Percentiles rank a stretch among this genome's conserved stretches.
These are phyloP conservation scores for Gambusia yucatana DNA, from an alignment of 2,797 vertebrate species.

Conservation along the genomic window DNA sequence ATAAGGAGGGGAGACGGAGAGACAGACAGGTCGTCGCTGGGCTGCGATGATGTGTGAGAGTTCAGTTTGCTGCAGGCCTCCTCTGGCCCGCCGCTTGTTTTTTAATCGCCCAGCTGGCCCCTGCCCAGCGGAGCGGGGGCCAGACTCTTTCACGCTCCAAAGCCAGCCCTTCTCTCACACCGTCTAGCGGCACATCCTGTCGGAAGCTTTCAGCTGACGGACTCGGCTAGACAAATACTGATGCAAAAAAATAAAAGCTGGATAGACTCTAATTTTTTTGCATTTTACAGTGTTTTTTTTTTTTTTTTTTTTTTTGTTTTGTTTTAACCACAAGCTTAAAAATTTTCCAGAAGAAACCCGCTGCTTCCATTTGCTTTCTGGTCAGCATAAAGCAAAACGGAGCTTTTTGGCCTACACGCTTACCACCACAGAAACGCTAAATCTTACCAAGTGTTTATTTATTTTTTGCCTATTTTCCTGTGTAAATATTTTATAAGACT, in stretches of 20 bases:
- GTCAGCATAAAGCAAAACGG: too few species aligned
- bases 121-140: slow-evolving; percentile 48
- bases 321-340: too few species aligned
- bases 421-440: too few species aligned
- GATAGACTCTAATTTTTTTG: neutral
- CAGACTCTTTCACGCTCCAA: slow-evolving; percentile 52
- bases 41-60: slow-evolving; percentile 41
- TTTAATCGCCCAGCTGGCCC: slow-evolving; percentile 60
- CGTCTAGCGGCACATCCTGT: slow-evolving; percentile 3
- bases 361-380: too few species aligned
- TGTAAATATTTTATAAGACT: too few species aligned
- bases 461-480: too few species aligned
- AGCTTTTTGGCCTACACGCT: too few species aligned
- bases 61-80: slow-evolving; percentile 40
- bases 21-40: slow-evolving; percentile 17
- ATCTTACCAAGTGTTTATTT: too few species aligned
- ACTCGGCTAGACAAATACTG: neutral
- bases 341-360: too few species aligned
- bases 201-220: neutral
- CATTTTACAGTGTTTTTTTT: neutral
- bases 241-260: neutral
- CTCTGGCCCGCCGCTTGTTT: slow-evolving; percentile 53
- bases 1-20: neutral
- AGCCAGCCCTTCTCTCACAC: slow-evolving; percentile 53
- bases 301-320: too few species aligned